phyloP scores from a whole-genome alignment of 2,113 vertebrate species.

The Scytalopus superciliaris region DNA sequence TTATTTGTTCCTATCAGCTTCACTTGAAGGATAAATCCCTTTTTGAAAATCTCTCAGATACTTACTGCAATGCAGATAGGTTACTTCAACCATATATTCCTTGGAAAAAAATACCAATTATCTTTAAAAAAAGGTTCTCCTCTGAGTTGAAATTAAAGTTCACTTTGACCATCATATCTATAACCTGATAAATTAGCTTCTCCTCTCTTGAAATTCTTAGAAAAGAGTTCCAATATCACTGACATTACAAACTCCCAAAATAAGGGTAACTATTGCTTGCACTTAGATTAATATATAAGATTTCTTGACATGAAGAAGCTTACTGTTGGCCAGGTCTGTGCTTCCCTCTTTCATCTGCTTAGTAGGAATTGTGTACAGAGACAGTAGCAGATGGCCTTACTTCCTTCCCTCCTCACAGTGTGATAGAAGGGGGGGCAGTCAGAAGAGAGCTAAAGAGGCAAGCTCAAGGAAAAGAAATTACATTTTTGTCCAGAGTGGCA shows the following conservation, averaged over 20 bases:
- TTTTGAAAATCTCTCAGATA: not conserved
- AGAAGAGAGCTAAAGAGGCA: not conserved
- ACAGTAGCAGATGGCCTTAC: not conserved
- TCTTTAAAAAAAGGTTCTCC: not conserved
- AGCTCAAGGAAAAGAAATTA: not conserved
- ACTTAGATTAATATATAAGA: not conserved
- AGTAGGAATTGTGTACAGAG: not conserved
- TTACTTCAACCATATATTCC: not conserved
- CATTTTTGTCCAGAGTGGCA: not conserved
- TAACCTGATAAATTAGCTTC: constrained; percentile 18
- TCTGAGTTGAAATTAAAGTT: constrained; percentile 27
- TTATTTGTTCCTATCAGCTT: constrained; percentile 3
- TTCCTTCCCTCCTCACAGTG: not conserved
- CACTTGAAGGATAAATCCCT: not conserved
- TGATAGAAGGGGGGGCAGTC: not conserved
- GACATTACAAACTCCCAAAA: not conserved
- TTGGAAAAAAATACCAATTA: not conserved
- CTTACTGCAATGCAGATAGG: not conserved
- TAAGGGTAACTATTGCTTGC: not conserved
- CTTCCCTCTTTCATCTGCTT: not conserved
- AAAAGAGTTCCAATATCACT: not conserved
- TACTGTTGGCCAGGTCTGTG: not conserved
- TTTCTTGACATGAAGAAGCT: not conserved
- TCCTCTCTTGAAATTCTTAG: not conserved
- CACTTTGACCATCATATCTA: not conserved